phyloP scores from a whole-genome alignment of 2,113 vertebrate genomes.

The Lamprotornis superbus region DNA sequence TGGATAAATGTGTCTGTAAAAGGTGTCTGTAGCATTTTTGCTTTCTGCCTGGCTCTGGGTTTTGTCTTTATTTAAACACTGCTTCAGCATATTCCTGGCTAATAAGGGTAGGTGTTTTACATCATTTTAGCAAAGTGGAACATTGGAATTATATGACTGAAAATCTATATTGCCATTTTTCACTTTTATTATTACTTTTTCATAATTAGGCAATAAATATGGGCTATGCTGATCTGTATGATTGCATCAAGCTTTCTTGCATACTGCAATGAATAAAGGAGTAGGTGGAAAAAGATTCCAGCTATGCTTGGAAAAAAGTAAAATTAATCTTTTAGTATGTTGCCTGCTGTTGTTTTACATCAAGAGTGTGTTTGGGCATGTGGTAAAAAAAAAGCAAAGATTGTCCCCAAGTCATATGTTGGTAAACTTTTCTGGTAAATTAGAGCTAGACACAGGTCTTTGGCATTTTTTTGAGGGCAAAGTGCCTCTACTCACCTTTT shows the following conservation, averaged over 20 bases:
- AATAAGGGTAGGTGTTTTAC: slow-evolving; percentile 29
- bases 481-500: neutral
- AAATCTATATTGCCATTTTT: slow-evolving; percentile 57
- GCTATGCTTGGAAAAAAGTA: neutral
- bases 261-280: neutral
- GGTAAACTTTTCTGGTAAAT: neutral
- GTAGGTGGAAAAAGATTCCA: neutral
- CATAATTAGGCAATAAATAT: slow-evolving; percentile 51
- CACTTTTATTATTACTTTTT: slow-evolving; percentile 51
- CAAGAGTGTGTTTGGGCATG: rapidly evolving
- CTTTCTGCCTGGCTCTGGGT: neutral
- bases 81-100: slow-evolving; percentile 46
- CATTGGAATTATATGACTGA: slow-evolving; percentile 23
- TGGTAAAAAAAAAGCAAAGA: neutral
- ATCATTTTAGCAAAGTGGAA: slow-evolving; percentile 51
- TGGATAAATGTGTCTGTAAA: neutral
- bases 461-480: neutral
- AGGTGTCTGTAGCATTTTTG: neutral
- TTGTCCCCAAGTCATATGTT: rapidly evolving
- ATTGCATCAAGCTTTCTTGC: neutral
- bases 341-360: neutral
- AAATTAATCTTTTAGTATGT: neutral
- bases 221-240: neutral
- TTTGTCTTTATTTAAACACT: neutral
- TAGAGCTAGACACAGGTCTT: neutral